Conservation (phyloP, 2,797 vertebrate genomes). For the Pseudocheirus occidentalis region DNA sequence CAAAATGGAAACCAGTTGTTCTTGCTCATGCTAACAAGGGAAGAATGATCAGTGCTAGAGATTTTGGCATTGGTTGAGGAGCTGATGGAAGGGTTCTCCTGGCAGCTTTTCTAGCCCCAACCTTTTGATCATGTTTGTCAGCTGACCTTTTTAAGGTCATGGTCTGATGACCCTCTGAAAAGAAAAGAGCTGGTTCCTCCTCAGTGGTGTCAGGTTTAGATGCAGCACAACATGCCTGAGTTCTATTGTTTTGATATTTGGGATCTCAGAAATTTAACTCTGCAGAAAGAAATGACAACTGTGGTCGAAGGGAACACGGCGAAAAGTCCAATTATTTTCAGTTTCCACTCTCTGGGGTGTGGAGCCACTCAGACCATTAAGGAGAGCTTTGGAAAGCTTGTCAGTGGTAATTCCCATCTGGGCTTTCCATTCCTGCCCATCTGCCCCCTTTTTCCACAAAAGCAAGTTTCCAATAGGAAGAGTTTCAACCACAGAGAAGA, state of each 20-base stretch:
- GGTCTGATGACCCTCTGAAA: not conserved
- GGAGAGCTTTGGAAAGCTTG: not conserved
- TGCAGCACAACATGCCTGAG: not conserved
- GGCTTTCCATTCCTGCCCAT: not conserved
- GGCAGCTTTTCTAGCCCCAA: not conserved
- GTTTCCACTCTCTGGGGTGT: not conserved
- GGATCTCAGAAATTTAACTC: not conserved
- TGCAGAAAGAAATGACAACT: not conserved
- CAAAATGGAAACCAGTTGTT: not conserved
- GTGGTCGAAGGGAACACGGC: not conserved
- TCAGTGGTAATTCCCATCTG: constrained; percentile 1
- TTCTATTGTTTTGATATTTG: not conserved
- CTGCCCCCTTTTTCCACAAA: not conserved
- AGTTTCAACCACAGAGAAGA: not conserved
- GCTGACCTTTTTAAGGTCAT: constrained; percentile 46
- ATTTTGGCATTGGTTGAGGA: not conserved
- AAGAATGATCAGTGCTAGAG: not conserved
- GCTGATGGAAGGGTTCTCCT: not conserved
- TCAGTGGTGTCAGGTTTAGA: not conserved
- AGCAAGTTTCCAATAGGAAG: not conserved
- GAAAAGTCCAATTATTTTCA: not conserved
- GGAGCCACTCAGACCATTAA: not conserved
- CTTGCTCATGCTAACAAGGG: not conserved
- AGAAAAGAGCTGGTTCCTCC: not conserved
- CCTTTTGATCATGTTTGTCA: not conserved